Evolutionary conservation across 1,140 invertebrate genomes (phyloP), one percentile per base, ranked within the genome.

Genomic region (Daktulosphaira vitifoliae): DNA sequence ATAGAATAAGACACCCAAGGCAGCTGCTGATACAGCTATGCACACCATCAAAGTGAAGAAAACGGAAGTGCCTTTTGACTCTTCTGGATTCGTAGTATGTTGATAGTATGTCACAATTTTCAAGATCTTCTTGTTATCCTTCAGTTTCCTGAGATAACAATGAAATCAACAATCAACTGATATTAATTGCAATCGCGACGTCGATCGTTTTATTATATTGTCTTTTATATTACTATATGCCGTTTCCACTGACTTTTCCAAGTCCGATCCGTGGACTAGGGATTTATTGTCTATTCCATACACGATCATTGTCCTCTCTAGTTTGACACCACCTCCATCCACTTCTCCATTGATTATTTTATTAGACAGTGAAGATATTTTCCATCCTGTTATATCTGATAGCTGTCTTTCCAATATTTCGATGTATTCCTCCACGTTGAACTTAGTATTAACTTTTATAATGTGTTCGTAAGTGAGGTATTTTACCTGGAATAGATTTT

Each of bases 211-310:
- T 33, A 33, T 33, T 33, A 6, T 33, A 33, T 33, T 11, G 29
- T 33, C 5, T 33, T 33, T 33, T 6, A 33, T 33, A 33, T 33
- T 33, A 33, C 29, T 33, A 33, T 33, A n/a, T n/a, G n/a, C n/a
- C 11, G 29, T 46, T 46, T 48, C 1, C 3, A 33, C 56, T 62
- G n/a, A 62, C 56, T 15, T 62, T 48, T 62, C 25, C 7, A 62
- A 22, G 5, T 62, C 26, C 13, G 26, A 62, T 0, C 6, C 56
- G 4, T 23, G 7, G 9, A 62, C 39, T 11, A 46, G 4, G 5
- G 56, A 62, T 16, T 6, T 6, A 2, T 25, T 42, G 23, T 62
- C 46, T 13, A 62, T 13, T 1, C 56, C 56, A 6, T 62, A 62
- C 18, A 62, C 42, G 13, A 6, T 20, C 42, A 62, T 7, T 2